phyloP scores from a whole-genome alignment of 2,888 invertebrate species.

The Neoitamus cyanurus region DNA sequence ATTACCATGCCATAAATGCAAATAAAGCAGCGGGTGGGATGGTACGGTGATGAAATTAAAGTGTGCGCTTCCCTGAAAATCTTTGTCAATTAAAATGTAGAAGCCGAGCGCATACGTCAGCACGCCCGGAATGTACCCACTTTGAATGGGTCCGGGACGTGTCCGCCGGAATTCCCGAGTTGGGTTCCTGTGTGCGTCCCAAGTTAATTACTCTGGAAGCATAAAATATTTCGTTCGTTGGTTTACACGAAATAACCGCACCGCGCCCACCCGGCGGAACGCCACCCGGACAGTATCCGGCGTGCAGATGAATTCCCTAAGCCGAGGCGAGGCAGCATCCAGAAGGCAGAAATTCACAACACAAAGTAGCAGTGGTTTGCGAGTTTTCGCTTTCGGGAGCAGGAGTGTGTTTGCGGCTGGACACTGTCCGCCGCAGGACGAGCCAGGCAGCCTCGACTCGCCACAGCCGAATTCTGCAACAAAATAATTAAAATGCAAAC shows the following conservation, averaged over 20 bases:
- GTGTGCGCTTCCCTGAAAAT: neutral
- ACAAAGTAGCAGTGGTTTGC: neutral
- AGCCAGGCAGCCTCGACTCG: neutral
- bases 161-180: neutral
- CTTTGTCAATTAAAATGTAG: neutral
- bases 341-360: neutral
- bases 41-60: neutral
- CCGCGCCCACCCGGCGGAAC: neutral
- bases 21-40: neutral
- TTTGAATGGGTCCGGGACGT: neutral
- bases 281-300: neutral
- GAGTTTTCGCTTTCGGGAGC: neutral
- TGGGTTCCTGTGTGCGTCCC: neutral
- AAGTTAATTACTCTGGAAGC: neutral
- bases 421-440: neutral
- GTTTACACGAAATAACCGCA: neutral
- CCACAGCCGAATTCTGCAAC: neutral
- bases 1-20: neutral
- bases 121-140: neutral
- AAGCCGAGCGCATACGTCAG: neutral
- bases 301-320: neutral
- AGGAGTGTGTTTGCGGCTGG: neutral
- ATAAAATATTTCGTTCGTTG: neutral
- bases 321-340: neutral
- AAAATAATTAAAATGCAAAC: neutral